These are phyloP conservation scores for Drosophila arawakana DNA, from an alignment of 1,140 invertebrate genomes.

Conservation along the genomic window DNA sequence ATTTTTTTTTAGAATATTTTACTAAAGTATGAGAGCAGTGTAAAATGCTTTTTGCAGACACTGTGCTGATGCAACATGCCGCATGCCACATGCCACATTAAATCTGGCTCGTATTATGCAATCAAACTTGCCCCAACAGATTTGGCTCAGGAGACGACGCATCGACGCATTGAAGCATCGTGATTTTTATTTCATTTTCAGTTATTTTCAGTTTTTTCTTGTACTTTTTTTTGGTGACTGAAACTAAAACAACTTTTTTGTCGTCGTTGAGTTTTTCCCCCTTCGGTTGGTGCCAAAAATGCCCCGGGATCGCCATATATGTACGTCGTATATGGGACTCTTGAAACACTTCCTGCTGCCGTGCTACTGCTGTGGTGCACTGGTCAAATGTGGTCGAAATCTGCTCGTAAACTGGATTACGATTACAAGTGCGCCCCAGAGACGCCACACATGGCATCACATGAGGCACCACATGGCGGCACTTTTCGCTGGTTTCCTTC, in stretches of 20 bases:
- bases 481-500: constrained; percentile 60
- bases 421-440: constrained; percentile 62
- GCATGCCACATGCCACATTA: constrained; percentile 37
- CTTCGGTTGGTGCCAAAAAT: constrained; percentile 46
- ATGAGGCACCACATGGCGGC: background rate
- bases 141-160: constrained; percentile 43
- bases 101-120: constrained; percentile 51
- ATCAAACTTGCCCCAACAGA: constrained; percentile 43
- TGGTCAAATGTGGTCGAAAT: constrained; percentile 66
- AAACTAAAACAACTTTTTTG: constrained; percentile 72
- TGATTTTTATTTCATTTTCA: constrained; percentile 2
- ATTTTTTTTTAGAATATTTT: constrained; percentile 59
- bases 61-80: constrained; percentile 39
- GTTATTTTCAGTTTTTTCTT: constrained; percentile 2
- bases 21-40: background rate
- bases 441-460: constrained; percentile 32
- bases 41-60: background rate
- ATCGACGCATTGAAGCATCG: constrained; percentile 63
- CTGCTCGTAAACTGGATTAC: constrained; percentile 67
- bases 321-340: constrained; percentile 22
- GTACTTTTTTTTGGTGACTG: constrained; percentile 46
- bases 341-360: constrained; percentile 60
- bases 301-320: constrained; percentile 36
- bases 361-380: constrained; percentile 42
- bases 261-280: background rate